These are phyloP conservation scores for Microplitis manilae DNA, from an alignment of 2,888 invertebrate genomes.

Conservation along the genomic window DNA sequence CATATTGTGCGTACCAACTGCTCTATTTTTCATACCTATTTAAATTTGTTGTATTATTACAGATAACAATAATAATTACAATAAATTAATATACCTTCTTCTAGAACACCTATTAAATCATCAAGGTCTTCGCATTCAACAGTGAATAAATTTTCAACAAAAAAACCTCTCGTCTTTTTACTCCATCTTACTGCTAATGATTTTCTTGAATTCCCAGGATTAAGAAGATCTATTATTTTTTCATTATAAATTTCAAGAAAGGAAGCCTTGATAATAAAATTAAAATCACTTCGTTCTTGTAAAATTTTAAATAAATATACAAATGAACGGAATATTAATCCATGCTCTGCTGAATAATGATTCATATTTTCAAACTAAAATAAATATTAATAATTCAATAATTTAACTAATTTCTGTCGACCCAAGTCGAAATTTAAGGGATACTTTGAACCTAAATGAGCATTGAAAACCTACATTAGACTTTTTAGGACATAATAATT, in stretches of 20 bases:
- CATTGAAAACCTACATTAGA: no score
- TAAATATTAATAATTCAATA: slow-evolving; percentile 12
- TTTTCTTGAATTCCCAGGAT: slow-evolving; percentile 86
- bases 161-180: slow-evolving; percentile 92
- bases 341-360: slow-evolving; percentile 83
- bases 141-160: slow-evolving; percentile 96
- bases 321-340: slow-evolving; percentile 92
- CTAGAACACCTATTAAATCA: slow-evolving; percentile 92
- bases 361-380: slow-evolving; percentile 78
- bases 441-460: no score
- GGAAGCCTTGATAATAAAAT: slow-evolving; percentile 91
- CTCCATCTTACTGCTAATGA: slow-evolving; percentile 94
- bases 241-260: slow-evolving; percentile 98
- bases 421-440: no score
- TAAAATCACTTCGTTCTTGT: slow-evolving; percentile 82
- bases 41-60: slow-evolving; percentile 32
- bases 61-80: background rate
- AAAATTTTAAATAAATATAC: slow-evolving; percentile 90
- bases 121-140: slow-evolving; percentile 95
- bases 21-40: slow-evolving; percentile 89
- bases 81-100: slow-evolving; percentile 81
- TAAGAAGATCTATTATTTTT: slow-evolving; percentile 95
- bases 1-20: slow-evolving; percentile 92
- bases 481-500: no score
- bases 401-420: slow-evolving; percentile 16